phyloP scores from a whole-genome alignment of 2,113 vertebrate species.

The Pyxicephalus adspersus region DNA sequence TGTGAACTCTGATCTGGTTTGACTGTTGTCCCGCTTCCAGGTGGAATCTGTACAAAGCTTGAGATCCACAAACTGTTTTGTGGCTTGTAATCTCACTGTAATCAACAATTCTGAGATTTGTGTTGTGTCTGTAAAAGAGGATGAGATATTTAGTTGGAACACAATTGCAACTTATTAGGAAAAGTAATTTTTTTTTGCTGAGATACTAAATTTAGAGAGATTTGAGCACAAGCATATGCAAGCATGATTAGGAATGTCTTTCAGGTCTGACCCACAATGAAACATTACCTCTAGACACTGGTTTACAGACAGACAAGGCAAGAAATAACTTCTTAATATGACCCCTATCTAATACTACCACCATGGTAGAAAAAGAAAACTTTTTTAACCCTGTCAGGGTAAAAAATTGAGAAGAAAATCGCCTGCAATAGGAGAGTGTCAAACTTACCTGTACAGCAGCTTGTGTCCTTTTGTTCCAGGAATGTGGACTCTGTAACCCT shows the following conservation, averaged over 20 bases:
- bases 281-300: too few relatives aligned
- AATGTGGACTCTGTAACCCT: too few relatives aligned
- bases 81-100: conserved; percentile 16
- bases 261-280: neutral
- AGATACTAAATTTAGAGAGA: conserved; percentile 13
- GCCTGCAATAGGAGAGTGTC: too few relatives aligned
- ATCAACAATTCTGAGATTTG: conserved; percentile 43
- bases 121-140: conserved; percentile 38
- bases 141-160: conserved; percentile 40
- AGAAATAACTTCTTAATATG: too few relatives aligned
- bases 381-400: too few relatives aligned
- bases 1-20: conserved; percentile 25
- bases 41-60: conserved; percentile 36
- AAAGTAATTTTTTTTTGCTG: conserved; percentile 7
- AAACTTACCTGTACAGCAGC: too few relatives aligned
- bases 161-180: neutral
- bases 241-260: neutral
- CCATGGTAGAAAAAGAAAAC: too few relatives aligned
- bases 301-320: too few relatives aligned
- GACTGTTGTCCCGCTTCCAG: conserved; percentile 21
- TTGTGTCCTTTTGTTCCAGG: too few relatives aligned
- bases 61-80: conserved; percentile 35
- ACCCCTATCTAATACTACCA: too few relatives aligned
- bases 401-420: too few relatives aligned
- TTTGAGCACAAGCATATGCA: neutral